Evolutionary conservation across 2,888 invertebrate species (phyloP).

Genomic region (Sympetrum striolatum): DNA sequence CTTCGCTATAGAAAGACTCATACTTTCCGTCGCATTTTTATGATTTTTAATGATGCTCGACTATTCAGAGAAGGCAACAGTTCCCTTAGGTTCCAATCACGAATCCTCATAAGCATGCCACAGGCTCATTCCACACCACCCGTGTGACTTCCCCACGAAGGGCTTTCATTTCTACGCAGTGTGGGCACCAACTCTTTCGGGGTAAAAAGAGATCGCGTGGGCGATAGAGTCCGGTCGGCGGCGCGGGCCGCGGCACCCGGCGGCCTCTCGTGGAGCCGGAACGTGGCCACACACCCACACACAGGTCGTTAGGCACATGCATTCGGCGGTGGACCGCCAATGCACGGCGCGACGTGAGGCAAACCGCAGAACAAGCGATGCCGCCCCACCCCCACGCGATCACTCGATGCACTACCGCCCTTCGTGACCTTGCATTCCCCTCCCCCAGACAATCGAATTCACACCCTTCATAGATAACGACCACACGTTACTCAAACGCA

Average conservation of each 20-base stretch:
- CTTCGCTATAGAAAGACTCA: no score
- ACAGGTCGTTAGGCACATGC: background rate
- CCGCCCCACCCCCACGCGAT: background rate
- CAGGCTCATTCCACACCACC: no score
- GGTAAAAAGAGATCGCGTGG: no score
- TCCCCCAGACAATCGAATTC: background rate
- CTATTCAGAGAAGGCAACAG: no score
- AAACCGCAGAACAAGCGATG: constrained; percentile 33
- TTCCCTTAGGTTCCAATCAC: no score
- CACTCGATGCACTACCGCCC: constrained; percentile 1
- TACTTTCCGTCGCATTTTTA: no score
- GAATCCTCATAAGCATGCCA: no score
- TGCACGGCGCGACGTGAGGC: constrained; percentile 1
- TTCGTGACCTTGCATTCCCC: background rate
- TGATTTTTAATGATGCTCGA: no score
- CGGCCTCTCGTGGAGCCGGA: background rate
- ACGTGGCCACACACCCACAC: background rate
- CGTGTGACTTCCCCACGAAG: no score
- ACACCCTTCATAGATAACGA: background rate
- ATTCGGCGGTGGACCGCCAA: constrained; percentile 30
- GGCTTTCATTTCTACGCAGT: no score
- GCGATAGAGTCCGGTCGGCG: background rate
- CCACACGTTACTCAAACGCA: background rate
- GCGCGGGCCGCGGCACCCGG: background rate
- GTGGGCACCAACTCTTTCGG: no score